Base-by-base conservation (phyloP, 2,888 invertebrate species). In the Sesamia inferens region DNA sequence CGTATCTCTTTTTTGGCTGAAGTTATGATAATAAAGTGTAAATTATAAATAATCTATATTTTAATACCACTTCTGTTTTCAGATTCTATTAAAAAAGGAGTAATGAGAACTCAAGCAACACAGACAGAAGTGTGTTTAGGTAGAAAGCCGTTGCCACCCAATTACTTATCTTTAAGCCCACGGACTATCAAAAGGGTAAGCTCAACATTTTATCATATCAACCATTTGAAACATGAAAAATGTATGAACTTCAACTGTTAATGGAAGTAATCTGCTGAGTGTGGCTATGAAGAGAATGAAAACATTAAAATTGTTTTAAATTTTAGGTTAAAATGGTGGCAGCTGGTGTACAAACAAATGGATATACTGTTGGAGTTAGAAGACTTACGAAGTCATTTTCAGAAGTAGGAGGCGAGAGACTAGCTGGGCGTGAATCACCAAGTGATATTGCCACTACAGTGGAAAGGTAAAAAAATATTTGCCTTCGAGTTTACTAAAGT, bases 101-200 rank as follows among this genome's bases (percentile, higher is more conserved):
- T 98, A 0, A 99, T 99, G 99, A 98, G 98, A 93, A 99, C 99
- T 0, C 99, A 99, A 94, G 99, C 99, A 22, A 99, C 99, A 7
- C 99, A 99, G 94, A 99, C 98, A 8, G 99, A 99, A 96, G 97
- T 97, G 47, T 97, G 97, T 90, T 94, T 97, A 89, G 97, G 97
- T 86, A 97, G 97, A 87, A 97, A 97, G 93, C 97, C 97, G n/a
- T 92, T 97, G 67, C 97, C 98, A n/a, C 97, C 98, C 8, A 97
- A 97, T 84, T 97, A 97, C 87, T 96, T 97, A 79, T 97, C 98
- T 22, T 93, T 98, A 42, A 98, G 98, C 93, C 98, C 98, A 11
- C 95, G 98, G 79, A 98, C 98, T 55, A 97, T 98, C 62, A 98
- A 98, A 92, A 97, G 98, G 96, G 97, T 97, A 94, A 94, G 93